Base-by-base conservation (phyloP, 2,113 vertebrate species). In the Cheirogaleus medius region DNA sequence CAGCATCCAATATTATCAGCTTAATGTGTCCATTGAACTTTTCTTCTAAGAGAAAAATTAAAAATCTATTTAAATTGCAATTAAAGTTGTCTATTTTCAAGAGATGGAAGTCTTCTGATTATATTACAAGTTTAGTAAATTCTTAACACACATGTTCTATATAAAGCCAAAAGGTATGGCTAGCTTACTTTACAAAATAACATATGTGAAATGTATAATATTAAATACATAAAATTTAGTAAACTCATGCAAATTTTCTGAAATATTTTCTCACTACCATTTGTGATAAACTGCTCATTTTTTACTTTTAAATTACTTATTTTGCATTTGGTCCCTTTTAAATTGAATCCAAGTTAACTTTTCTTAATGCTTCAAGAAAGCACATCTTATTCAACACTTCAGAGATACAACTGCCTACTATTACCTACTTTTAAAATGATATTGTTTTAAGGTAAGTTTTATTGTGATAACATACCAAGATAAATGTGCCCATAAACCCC, bases 381-480 rank as follows among this genome's bases (percentile, higher is more conserved):
- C 20, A 84, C 0, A 63, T 71, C 64, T 88, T 49, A 85, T 5
- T 93, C 66, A 95, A 71, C 27, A 88, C 78, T 92, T 92, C 47
- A 74, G 56, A 94, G 73, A 73, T 63, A 87, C 90, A 87, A 77
- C 76, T 90, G 68, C n/a, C 63, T 60, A 63, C 56, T 44, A 13
- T 25, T 54, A 47, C 29, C 27, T 80, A 87, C 29, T 49, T 83
- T 90, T 89, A 32, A 93, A 94, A 66, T 20, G 68, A 34, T 81
- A 90, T 60, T 94, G 44, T 94, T 93, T 71, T 39, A 71, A 95
- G 80, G 21, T 87, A 92, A 97, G 60, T 93, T 97, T 95, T 81
- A 84, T 32, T 93, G 20, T 42, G 63, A 37, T 74, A 90, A 92
- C 29, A 58, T 14, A 90, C 10, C 5, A 82, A 82, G 60, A 80